phyloP scores from a whole-genome alignment of 2,888 invertebrate species.

The Apomyelois bistriatella region DNA sequence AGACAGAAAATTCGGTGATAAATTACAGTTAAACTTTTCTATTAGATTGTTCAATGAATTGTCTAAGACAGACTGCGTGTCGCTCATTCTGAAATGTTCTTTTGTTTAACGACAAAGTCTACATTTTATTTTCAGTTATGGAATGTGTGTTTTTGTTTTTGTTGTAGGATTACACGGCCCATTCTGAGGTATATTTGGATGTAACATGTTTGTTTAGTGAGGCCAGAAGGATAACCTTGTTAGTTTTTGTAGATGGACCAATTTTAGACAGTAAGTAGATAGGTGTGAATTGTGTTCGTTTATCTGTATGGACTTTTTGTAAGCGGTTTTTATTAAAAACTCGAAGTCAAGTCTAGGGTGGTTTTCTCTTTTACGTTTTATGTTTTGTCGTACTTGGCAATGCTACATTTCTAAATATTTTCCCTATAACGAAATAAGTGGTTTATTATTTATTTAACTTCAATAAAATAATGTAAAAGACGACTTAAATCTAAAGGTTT shows the following conservation, averaged over 20 bases:
- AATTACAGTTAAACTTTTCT: conserved; percentile 36
- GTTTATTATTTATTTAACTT: no score
- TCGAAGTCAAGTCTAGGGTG: no score
- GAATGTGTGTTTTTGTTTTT: conserved; percentile 38
- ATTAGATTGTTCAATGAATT: conserved; percentile 36
- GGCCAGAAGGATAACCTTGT: neutral
- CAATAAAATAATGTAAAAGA: no score
- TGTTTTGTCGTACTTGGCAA: no score
- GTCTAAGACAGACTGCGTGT: conserved; percentile 54
- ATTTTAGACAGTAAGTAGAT: no score
- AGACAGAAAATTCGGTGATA: conserved; percentile 42
- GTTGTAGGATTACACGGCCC: conserved; percentile 28
- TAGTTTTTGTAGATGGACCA: neutral
- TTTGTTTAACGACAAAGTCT: conserved; percentile 45
- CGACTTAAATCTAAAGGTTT: no score
- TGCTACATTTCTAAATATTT: no score
- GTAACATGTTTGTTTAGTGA: conserved; percentile 18
- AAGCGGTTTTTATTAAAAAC: no score
- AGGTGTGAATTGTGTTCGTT: no score
- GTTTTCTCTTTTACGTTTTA: no score
- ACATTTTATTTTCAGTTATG: conserved; percentile 40
- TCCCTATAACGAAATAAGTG: no score
- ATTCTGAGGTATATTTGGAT: conserved; percentile 11
- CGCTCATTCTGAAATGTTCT: conserved; percentile 37
- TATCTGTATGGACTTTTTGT: no score